Evolutionary conservation across 2,888 invertebrate species (phyloP), one percentile per base, ranked within the genome.

Genomic region (Ichneumoninae sp.): DNA sequence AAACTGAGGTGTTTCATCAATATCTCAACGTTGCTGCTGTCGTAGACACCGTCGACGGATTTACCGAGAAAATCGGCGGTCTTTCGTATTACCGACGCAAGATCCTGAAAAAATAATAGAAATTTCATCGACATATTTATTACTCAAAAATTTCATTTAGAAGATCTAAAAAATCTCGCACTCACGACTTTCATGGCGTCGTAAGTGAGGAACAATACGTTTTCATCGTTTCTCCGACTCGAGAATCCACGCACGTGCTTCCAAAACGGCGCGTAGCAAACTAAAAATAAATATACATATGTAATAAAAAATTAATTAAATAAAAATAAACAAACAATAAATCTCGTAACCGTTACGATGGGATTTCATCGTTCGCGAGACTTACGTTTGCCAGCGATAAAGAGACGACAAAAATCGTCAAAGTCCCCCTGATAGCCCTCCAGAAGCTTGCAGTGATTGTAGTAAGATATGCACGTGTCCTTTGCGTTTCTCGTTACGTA

Each of bases 401-500:
- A 96, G 0, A 95, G 94, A 30, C 95, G 95, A 93, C 95, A 95
- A 89, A 96, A 96, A 54, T 95, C 94, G 0, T 94, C 93, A 83
- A 96, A 95, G 6, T 93, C 94, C 0, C 95, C 95, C 22, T 93
- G 94, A 88, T 95, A 94, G 0, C 95, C 94, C 71, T 95, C 94
- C 44, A 96, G 92, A 89, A 96, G 94, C 85, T 95, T 95, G 89
- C 96, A 95, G 80, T 97, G 95, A 90, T 96, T 96, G 90, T 95
- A 97, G 89, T 96, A 96, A 0, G 97, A 97, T 0, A 97, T 95
- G 1, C 95, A 95, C 0, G 96, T 96, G 90, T 97, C 97, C 88
- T 97, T 96, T 0, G 97, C 96, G 90, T 97, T 96, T 88, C 97
- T 95, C 0, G 95, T 95, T 0, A 97, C 95, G 89, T 97, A 97